Percentiles rank a stretch among this genome's conserved stretches.
Conservation (phyloP, 2,888 invertebrate genomes). For the Sminthurides aquaticus region DNA sequence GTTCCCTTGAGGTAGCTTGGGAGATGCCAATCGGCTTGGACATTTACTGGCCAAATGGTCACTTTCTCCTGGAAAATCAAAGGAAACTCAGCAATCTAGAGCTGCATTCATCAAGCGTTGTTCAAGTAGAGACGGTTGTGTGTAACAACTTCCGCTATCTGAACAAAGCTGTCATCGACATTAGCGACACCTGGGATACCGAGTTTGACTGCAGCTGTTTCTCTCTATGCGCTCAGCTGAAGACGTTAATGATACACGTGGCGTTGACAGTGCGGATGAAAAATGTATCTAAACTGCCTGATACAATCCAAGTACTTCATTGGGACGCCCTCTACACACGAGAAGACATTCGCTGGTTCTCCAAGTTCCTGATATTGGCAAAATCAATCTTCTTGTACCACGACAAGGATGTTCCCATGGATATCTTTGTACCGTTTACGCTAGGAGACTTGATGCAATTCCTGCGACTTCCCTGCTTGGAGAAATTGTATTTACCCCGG, state of each 20-base stretch:
- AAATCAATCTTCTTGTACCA: constrained; percentile 10
- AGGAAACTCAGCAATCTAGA: constrained; percentile 7
- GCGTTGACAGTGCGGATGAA: constrained; percentile 1
- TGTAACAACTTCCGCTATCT: constrained; percentile 14
- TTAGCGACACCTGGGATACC: constrained; percentile 7
- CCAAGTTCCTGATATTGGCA: constrained; percentile 13
- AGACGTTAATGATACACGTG: constrained; percentile 1
- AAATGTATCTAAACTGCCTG: constrained; percentile 11
- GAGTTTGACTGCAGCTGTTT: constrained; percentile 17
- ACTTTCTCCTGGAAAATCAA: constrained; percentile 11
- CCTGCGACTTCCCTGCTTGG: constrained; percentile 4
- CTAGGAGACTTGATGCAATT: constrained; percentile 5
- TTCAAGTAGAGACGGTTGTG: background rate
- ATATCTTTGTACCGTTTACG: constrained; percentile 11
- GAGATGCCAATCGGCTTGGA: constrained; percentile 15
- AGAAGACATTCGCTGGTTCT: constrained; percentile 13
- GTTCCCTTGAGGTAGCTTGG: constrained; percentile 10
- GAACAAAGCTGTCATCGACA: constrained; percentile 2
- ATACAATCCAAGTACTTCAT: constrained; percentile 7
- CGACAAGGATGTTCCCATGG: constrained; percentile 11
- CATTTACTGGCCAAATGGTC: constrained; percentile 13
- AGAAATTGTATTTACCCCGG: constrained; percentile 12
- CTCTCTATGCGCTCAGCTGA: background rate
- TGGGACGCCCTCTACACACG: constrained; percentile 12
- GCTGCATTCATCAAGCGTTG: constrained; percentile 8